phyloP scores from a whole-genome alignment of 2,113 vertebrate genomes.

The Hucho hucho region DNA sequence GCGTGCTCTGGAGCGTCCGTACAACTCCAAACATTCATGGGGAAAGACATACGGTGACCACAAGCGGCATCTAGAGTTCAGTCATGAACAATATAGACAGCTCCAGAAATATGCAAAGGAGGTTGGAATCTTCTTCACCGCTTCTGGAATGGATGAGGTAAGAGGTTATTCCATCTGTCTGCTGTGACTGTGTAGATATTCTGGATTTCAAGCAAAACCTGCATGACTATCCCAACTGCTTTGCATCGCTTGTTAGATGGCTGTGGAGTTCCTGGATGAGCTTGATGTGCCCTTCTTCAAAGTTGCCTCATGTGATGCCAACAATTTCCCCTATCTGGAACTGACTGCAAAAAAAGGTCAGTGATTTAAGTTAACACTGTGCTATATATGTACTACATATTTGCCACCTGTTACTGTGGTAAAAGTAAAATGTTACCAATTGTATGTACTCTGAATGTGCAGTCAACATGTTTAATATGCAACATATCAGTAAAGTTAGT shows the following conservation, averaged over 20 bases:
- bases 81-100: slow-evolving; percentile 87
- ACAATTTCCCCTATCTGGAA: slow-evolving; percentile 94
- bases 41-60: slow-evolving; percentile 91
- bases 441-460: too few species aligned
- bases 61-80: slow-evolving; percentile 93
- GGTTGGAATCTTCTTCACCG: slow-evolving; percentile 93
- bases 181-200: too few species aligned
- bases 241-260: slow-evolving; percentile 80
- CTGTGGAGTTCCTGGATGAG: slow-evolving; percentile 94
- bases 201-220: too few species aligned
- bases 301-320: slow-evolving; percentile 96
- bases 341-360: slow-evolving; percentile 94
- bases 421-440: not conserved
- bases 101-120: slow-evolving; percentile 87
- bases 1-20: slow-evolving; percentile 83
- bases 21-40: slow-evolving; percentile 89
- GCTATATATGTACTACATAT: too few species aligned
- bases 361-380: not conserved
- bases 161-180: not conserved
- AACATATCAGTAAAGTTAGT: too few species aligned
- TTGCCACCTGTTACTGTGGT: not conserved
- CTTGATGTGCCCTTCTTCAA: slow-evolving; percentile 96
- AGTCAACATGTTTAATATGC: too few species aligned
- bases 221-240: not conserved
- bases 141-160: slow-evolving; percentile 98